These are phyloP conservation scores for Polymixis flavicincta DNA, from an alignment of 2,888 invertebrate species.

Conservation along the genomic window DNA sequence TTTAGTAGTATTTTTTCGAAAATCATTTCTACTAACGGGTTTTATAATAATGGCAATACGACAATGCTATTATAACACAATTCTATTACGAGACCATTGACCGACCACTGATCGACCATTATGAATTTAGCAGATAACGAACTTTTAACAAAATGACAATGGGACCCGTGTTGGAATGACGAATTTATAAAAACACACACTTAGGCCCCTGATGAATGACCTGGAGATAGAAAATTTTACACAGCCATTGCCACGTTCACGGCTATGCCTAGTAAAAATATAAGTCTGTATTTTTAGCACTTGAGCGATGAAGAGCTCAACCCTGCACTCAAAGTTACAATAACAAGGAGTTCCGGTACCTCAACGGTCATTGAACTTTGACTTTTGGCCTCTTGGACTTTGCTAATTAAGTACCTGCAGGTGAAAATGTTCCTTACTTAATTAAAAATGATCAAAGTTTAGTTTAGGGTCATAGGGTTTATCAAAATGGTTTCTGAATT, in stretches of 20 bases:
- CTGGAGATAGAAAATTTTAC: no score
- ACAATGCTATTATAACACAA: no score
- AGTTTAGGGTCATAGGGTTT: neutral
- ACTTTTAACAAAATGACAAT: no score
- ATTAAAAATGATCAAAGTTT: neutral
- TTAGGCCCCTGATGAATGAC: no score
- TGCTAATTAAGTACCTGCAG: conserved; percentile 2
- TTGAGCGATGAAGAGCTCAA: conserved; percentile 27
- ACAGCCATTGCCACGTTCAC: neutral
- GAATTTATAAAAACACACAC: no score
- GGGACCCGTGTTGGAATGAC: no score
- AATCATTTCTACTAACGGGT: no score
- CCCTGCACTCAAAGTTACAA: conserved; percentile 27
- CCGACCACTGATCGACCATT: no score
- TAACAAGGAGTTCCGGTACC: conserved; percentile 17
- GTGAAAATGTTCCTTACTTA: neutral
- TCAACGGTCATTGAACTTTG: conserved; percentile 22
- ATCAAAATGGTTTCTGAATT: neutral
- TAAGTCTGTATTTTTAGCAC: conserved; percentile 30
- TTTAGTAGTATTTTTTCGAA: no score
- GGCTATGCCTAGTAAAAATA: conserved; percentile 12
- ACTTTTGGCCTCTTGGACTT: neutral
- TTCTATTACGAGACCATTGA: no score
- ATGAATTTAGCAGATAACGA: no score
- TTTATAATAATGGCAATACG: no score